Evolutionary conservation across 2,797 vertebrate genomes (phyloP).

Genomic region (Ctenochaetus hawaiiensis): DNA sequence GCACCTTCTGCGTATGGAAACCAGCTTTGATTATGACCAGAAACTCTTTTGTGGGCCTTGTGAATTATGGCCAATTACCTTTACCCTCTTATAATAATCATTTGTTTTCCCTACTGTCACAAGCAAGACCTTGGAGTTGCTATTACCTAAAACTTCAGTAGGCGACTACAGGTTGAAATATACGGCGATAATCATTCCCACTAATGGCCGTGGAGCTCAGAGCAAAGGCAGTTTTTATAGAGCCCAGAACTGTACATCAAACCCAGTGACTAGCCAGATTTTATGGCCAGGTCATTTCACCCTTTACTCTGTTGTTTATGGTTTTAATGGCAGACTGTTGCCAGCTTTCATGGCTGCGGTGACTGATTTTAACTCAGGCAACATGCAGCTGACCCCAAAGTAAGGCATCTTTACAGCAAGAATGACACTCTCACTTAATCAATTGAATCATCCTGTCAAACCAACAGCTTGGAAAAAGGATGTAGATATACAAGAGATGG

Average conservation of each 20-base stretch:
- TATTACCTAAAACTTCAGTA: slow-evolving; percentile 78
- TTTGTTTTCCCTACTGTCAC: slow-evolving; percentile 74
- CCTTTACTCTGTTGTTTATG: slow-evolving; percentile 78
- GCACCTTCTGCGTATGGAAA: slow-evolving; percentile 67
- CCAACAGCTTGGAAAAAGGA: slow-evolving; percentile 33
- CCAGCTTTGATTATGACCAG: slow-evolving; percentile 69
- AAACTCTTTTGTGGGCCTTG: slow-evolving; percentile 55
- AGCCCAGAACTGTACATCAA: slow-evolving; percentile 82
- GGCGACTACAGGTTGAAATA: slow-evolving; percentile 78
- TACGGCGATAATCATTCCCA: slow-evolving; percentile 82
- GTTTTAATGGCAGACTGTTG: slow-evolving; percentile 72
- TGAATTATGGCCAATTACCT: slow-evolving; percentile 81
- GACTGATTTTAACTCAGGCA: slow-evolving; percentile 74
- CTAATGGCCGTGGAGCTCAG: slow-evolving; percentile 76
- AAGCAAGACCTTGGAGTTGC: slow-evolving; percentile 69
- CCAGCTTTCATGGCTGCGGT: slow-evolving; percentile 73
- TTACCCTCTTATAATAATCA: slow-evolving; percentile 73
- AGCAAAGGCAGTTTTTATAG: slow-evolving; percentile 74
- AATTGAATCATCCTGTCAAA: slow-evolving; percentile 52
- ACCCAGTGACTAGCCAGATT: slow-evolving; percentile 64
- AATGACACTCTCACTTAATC: slow-evolving; percentile 55
- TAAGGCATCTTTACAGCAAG: slow-evolving; percentile 52
- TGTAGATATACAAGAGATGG: not conserved
- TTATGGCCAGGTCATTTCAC: slow-evolving; percentile 77
- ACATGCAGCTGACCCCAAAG: slow-evolving; percentile 62